Evolutionary conservation across 2,888 invertebrate genomes (phyloP), one percentile per base, ranked within the genome.

Genomic region (Rhagophthalmus giganteus): DNA sequence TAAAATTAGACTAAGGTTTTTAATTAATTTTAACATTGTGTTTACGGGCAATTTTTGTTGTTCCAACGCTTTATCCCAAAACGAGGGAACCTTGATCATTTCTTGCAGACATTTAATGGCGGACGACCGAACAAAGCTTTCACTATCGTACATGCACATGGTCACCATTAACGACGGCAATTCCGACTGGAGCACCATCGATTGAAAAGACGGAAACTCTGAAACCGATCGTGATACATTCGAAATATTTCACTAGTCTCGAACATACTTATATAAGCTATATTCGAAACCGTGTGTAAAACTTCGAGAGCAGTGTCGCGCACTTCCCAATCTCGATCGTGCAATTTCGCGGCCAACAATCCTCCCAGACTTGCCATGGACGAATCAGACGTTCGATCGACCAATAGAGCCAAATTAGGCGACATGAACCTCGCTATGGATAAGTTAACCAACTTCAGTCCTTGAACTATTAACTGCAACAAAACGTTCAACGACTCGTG

Each of bases 131-230:
- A 89, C 90, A 69, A 88, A 91, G 31, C 83, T 78, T 70, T 90
- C 88, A 26, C 78, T 77, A 66, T 90, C 90, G 54, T 81, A 79
- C 52, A 82, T 77, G 0, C 84, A 83, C 63, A 89, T 80, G 33
- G 84, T 80, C 13, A 85, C 76, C 0, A 86, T 81, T 14, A 88
- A 73, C 51, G 81, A 78, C 2, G 86, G 80, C 27, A 90, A 77
- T 37, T 85, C 80, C 55, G 84, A 79, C 16, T 83, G 81, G 10
- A 84, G 63, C 25, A 90, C 74, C 60, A 87, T 83, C 57, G 82
- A 81, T 74, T 88, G 88, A 69, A 88, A 87, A 11, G 87, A 84
- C 7, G 88, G 87, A 72, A 86, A 90, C 70, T 88, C 90, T 89
- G 74, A 2, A 76, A 76, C 55, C 2, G n/a, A n/a, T n/a, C n/a